A percentile compares a stretch with the other conserved stretches of the same genome.
These are phyloP conservation scores for Hermaeophaga mercurialis DNA, from an alignment of 2,888 invertebrate genomes.

Conservation along the genomic window DNA sequence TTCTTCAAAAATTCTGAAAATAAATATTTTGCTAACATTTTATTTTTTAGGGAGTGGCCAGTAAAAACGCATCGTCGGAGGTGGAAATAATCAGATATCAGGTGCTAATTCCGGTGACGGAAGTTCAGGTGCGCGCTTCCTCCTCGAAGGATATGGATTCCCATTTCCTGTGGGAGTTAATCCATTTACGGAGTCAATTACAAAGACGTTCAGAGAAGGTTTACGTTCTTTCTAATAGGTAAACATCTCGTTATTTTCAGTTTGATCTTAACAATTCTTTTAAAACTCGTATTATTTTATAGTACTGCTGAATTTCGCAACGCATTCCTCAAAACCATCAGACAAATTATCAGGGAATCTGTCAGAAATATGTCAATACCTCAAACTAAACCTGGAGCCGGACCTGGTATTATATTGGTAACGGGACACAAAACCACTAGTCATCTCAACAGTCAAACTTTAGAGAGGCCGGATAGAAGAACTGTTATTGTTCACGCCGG, in stretches of 20 bases:
- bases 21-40: no score
- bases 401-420: slow-evolving; percentile 57
- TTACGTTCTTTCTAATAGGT: slow-evolving; percentile 95
- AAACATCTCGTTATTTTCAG: slow-evolving; percentile 33
- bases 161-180: slow-evolving; percentile 96
- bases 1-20: no score
- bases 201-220: slow-evolving; percentile 95
- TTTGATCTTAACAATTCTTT: neutral
- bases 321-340: slow-evolving; percentile 94
- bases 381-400: slow-evolving; percentile 68
- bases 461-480: slow-evolving; percentile 61
- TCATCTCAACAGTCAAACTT: slow-evolving; percentile 62
- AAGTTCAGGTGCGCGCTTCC: slow-evolving; percentile 94
- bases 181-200: slow-evolving; percentile 91
- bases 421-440: slow-evolving; percentile 54
- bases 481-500: slow-evolving; percentile 44
- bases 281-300: slow-evolving; percentile 37
- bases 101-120: slow-evolving; percentile 94
- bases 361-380: slow-evolving; percentile 97
- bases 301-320: slow-evolving; percentile 96
- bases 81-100: slow-evolving; percentile 96
- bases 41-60: slow-evolving; percentile 78
- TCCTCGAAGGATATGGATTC: slow-evolving; percentile 95
- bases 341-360: slow-evolving; percentile 96
- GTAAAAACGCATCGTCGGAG: slow-evolving; percentile 84